Evolutionary conservation across 2,888 invertebrate species (phyloP).

Genomic region (Hymenopus coronatus): DNA sequence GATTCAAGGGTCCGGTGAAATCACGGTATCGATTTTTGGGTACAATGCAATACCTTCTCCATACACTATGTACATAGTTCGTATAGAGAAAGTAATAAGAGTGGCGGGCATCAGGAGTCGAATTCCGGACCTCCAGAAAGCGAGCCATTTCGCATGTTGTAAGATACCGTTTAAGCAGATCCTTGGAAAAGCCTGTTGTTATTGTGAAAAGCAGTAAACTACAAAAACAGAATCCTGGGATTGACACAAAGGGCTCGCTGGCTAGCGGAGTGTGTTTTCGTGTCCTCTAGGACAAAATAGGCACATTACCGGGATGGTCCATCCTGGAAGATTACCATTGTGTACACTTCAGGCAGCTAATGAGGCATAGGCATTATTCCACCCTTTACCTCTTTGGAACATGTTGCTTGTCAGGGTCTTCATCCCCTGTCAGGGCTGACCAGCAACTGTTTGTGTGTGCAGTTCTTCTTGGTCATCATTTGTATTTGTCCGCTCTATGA

Average conservation of each 20-base stretch:
- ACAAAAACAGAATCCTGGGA: background rate
- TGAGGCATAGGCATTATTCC: background rate
- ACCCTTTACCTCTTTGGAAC: background rate
- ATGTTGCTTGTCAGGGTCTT: background rate
- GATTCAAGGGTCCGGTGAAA: too few relatives aligned
- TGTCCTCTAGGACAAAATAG: background rate
- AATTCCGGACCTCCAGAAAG: too few relatives aligned
- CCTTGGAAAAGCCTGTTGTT: background rate
- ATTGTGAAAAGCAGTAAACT: background rate
- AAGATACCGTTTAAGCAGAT: too few relatives aligned
- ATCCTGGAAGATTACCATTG: background rate
- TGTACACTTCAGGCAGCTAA: background rate
- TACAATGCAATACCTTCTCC: too few relatives aligned
- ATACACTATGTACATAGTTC: too few relatives aligned
- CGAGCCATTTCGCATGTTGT: too few relatives aligned
- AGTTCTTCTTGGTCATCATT: too few relatives aligned
- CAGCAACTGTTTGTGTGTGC: background rate
- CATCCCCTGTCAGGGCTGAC: background rate
- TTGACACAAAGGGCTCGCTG: background rate
- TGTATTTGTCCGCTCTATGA: too few relatives aligned
- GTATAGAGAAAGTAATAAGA: too few relatives aligned
- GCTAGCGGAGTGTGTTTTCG: background rate
- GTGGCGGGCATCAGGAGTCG: too few relatives aligned
- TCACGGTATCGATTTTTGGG: too few relatives aligned
- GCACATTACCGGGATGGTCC: background rate